Evolutionary conservation across 2,888 invertebrate species (phyloP), one percentile per base, ranked within the genome.

Genomic region (Phania funesta): DNA sequence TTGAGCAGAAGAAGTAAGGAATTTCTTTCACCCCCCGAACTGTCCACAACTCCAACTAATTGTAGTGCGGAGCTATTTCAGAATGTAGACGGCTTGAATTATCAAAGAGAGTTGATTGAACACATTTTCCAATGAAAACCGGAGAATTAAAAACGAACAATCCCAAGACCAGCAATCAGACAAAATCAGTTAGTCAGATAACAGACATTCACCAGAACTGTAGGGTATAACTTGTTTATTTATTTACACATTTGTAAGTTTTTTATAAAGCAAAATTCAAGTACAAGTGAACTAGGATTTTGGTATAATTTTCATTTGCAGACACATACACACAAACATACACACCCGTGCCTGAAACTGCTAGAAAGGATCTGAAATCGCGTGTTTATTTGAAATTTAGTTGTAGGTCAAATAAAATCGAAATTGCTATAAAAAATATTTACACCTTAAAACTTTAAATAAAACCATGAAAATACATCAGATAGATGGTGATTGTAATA

Each of bases 301-400:
- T n/a, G 3, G 11, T 18, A 44, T 18, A 20, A 4, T 22, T 24
- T 22, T 22, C 1, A 13, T 3, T 2, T 16, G 4, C 3, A 29
- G 26, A 70, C 3, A 50, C 20, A 44, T 2, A 46, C 26, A 54
- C 1, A 4, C 24, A 26, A 11, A 9, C 18, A 22, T 8, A 20
- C 13, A 13, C 3, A 29, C 11, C 4, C 20, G 7, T 18, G 41
- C 1, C n/a, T 1, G 18, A 29, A 35, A 44, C 62, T 18, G 20
- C 26, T 5, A 16, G 11, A 56, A 56, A 1, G 46, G 24, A 74
- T 38, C 62, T 44, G n/a, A 54, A 52, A 78, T 89, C 86, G 90
- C 90, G 88, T 90, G 90, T 86, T 85, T 86, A 86, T 84, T 84
- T 84, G 70, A 86, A 87, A 89, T 90, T 90, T 87, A 86, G 88